Base-by-base conservation (phyloP, 2,113 vertebrate genomes). In the Eira barbara region DNA sequence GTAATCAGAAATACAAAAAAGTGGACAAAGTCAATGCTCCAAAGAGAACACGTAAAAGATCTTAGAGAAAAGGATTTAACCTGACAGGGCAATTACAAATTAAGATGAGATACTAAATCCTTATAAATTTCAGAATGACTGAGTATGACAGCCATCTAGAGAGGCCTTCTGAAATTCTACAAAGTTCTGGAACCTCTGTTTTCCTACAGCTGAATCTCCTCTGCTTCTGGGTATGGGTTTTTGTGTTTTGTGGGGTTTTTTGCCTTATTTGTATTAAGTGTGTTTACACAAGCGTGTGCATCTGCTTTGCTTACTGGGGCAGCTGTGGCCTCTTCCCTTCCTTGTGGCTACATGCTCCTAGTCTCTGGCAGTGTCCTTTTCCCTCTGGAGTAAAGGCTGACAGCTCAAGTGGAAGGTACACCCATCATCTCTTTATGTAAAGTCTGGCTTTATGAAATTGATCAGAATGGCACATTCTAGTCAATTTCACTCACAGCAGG, bases 401-500 rank as follows among this genome's bases (percentile, higher is more conserved):
- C 25, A 94, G 45, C 31, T 89, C 65, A 92, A 55, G 96, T 83
- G 57, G n/a, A 95, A 96, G 34, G 63, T 76, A 93, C 20, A 80
- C 29, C 10, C 61, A 42, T 31, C 25, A 63, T 17, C 42, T 83
- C 20, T 69, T 47, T 36, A 59, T 59, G 36, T 36, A 71, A 45
- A 49, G 20, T 92, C 82, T 82, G 11, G 63, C 87, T 80, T 80
- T 84, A 83, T 81, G 59, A 95, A 84, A 91, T 15, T 93, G 84
- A 97, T 95, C 88, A 91, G 88, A 96, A 91, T 78, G 61, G 25
- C 78, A 90, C 42, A 52, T 96, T 95, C 91, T 83, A 76, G 61
- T 94, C 95, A 91, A 78, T 93, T 97, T 95, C 85, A 82, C 45
- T 97, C 97, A 93, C 80, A 98, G 94, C 52, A 81, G 84, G 76